These are phyloP conservation scores for Leptinotarsa tumamoca DNA, from an alignment of 2,888 invertebrate genomes.

Conservation along the genomic window DNA sequence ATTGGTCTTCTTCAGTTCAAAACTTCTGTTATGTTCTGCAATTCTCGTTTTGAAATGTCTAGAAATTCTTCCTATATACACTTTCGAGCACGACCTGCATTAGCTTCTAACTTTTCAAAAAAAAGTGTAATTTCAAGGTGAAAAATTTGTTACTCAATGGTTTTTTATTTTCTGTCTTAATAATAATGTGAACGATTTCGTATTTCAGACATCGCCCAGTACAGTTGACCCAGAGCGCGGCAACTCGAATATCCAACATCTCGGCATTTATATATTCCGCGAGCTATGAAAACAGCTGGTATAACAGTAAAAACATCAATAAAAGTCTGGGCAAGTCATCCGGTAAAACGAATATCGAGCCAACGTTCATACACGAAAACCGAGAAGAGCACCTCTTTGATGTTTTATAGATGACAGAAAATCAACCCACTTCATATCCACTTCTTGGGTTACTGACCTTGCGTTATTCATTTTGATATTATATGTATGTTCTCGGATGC, in stretches of 20 bases:
- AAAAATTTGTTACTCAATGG: no score
- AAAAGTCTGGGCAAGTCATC: background rate
- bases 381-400: background rate
- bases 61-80: no score
- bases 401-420: constrained; percentile 20
- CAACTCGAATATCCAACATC: background rate
- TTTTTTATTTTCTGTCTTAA: background rate
- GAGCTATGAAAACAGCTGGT: background rate
- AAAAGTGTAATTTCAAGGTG: no score
- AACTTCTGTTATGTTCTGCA: no score
- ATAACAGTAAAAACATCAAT: constrained; percentile 11
- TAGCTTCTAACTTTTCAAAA: no score
- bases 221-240: background rate
- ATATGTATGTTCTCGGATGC: constrained; percentile 23
- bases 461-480: constrained; percentile 30
- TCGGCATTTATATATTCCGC: background rate
- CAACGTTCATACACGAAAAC: background rate
- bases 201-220: background rate
- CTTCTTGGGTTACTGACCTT: constrained; percentile 38
- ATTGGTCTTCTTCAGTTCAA: no score
- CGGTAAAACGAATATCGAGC: background rate
- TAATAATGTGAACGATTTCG: background rate
- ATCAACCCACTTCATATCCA: constrained; percentile 25
- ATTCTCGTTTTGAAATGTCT: no score
- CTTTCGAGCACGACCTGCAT: no score